Conservation (phyloP, 2,113 vertebrate genomes). For the Sylvietta virens region DNA sequence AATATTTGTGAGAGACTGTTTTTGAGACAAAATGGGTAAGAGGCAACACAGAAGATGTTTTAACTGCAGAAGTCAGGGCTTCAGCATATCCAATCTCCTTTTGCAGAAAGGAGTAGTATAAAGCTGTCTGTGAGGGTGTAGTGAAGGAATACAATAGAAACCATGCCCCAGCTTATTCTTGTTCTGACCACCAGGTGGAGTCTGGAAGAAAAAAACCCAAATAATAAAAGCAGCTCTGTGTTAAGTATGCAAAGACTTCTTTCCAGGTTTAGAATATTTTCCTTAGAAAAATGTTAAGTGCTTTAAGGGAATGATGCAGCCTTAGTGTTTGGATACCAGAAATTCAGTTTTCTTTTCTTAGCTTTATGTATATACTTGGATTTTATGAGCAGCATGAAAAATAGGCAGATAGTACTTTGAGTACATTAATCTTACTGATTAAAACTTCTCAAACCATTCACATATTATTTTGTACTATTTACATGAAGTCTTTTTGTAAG, state of each 20-base stretch:
- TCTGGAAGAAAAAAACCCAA: not conserved
- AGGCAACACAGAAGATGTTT: not conserved
- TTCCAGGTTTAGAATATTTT: not conserved
- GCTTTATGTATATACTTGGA: not conserved
- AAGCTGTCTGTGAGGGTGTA: not conserved
- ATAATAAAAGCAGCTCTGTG: not conserved
- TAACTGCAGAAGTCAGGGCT: not conserved
- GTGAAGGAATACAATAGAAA: not conserved
- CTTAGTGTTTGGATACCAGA: not conserved
- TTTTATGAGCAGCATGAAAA: not conserved
- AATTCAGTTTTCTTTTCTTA: not conserved
- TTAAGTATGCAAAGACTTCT: not conserved
- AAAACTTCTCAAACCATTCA: not conserved
- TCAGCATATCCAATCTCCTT: not conserved
- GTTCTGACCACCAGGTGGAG: constrained; percentile 26
- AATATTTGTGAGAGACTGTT: not conserved
- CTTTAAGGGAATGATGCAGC: not conserved
- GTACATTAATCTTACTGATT: not conserved
- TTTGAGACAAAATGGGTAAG: not conserved
- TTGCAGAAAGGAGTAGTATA: not conserved
- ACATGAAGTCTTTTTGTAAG: not conserved
- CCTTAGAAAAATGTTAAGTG: not conserved
- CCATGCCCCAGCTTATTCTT: not conserved
- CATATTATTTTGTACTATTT: not conserved
- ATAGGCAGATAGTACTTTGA: not conserved